These are phyloP conservation scores for Colaptes auratus DNA, from an alignment of 2,113 vertebrate species.

Conservation along the genomic window DNA sequence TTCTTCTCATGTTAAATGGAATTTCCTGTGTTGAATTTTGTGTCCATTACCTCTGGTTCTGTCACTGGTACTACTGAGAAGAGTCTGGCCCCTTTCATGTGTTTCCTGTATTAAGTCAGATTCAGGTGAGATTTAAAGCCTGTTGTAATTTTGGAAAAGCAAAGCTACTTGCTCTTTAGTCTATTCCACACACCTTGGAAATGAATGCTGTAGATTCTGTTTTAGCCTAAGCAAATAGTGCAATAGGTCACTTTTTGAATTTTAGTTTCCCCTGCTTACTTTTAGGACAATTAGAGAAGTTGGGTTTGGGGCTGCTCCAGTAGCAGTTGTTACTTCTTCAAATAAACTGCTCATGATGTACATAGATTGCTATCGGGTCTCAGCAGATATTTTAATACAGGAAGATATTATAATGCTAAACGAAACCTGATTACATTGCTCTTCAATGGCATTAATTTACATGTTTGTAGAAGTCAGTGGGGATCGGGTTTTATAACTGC, in stretches of 20 bases:
- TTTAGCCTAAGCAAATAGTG: slow-evolving; percentile 40
- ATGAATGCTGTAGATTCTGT: neutral
- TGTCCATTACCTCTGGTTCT: no score
- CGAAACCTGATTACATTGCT: slow-evolving; percentile 78
- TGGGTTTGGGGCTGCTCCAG: slow-evolving; percentile 55
- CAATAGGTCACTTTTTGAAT: slow-evolving; percentile 44
- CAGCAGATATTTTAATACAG: slow-evolving; percentile 74
- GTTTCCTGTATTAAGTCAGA: slow-evolving; percentile 10
- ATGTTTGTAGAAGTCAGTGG: slow-evolving; percentile 78
- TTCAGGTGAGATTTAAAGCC: slow-evolving; percentile 39
- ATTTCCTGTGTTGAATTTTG: no score
- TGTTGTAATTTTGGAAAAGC: slow-evolving; percentile 44
- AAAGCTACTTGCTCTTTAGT: slow-evolving; percentile 61
- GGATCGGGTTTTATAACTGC: slow-evolving; percentile 70
- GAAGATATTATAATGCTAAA: slow-evolving; percentile 78
- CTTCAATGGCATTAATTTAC: slow-evolving; percentile 80
- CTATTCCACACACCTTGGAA: neutral
- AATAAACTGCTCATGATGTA: slow-evolving; percentile 63
- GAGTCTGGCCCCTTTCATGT: neutral
- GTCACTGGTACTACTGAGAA: no score
- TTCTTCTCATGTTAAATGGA: no score
- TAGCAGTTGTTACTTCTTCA: slow-evolving; percentile 67
- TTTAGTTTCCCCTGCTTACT: slow-evolving; percentile 49
- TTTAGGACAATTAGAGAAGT: slow-evolving; percentile 67
- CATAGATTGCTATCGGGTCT: slow-evolving; percentile 61